Percentiles rank a stretch among this genome's conserved stretches.
phyloP scores from a whole-genome alignment of 2,888 invertebrate species.

The Conus canariensis region DNA sequence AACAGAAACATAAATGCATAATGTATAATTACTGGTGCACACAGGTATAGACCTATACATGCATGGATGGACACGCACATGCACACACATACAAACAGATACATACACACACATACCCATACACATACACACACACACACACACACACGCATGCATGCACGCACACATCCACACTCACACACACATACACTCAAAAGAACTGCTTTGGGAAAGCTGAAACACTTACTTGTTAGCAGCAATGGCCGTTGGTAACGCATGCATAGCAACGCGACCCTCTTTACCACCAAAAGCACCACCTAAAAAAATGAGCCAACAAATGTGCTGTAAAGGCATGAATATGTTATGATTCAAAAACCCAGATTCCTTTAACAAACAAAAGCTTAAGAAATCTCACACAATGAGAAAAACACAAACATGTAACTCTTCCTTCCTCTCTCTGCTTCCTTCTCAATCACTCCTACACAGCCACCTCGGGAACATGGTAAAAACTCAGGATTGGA shows the following conservation, averaged over 20 bases:
- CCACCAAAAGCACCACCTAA: conserved; percentile 95
- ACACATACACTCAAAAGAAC: neutral
- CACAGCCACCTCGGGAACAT: too few relatives aligned
- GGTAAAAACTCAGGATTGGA: too few relatives aligned
- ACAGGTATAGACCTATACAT: conserved; percentile 9
- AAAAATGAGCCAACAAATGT: conserved; percentile 50
- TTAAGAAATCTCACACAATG: too few relatives aligned
- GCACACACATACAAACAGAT: neutral
- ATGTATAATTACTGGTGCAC: neutral
- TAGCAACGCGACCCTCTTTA: conserved; percentile 88
- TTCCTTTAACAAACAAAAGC: too few relatives aligned
- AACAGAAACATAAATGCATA: neutral
- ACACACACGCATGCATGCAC: neutral
- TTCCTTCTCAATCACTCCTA: too few relatives aligned
- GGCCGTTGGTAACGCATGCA: conserved; percentile 87
- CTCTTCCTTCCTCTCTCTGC: too few relatives aligned
- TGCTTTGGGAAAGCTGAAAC: neutral
- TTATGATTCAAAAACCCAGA: too few relatives aligned
- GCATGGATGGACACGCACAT: neutral
- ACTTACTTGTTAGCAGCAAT: conserved; percentile 85
- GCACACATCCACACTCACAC: neutral
- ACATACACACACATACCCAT: neutral
- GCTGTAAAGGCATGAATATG: too few relatives aligned
- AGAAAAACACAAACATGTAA: too few relatives aligned
- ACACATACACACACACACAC: neutral